phyloP scores from a whole-genome alignment of 2,797 vertebrate genomes.

The Balearica regulorum region DNA sequence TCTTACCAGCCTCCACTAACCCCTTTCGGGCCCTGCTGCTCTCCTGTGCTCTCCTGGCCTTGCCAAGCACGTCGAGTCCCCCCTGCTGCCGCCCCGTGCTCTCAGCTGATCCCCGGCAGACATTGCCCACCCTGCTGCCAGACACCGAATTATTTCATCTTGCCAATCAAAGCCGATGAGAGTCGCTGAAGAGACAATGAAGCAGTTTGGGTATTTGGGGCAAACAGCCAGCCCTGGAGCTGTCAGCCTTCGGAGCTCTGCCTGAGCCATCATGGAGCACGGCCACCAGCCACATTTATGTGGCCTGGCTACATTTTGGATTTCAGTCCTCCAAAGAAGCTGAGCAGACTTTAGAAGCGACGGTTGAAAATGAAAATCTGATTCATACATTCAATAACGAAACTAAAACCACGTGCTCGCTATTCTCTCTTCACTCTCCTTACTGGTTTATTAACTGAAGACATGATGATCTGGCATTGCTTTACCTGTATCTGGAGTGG shows the following conservation, averaged over 20 bases:
- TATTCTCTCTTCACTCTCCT: background rate
- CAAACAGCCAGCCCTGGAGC: background rate
- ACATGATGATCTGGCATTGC: rapidly evolving
- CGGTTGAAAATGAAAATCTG: background rate
- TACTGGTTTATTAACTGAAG: background rate
- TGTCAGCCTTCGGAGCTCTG: background rate
- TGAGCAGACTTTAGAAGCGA: background rate
- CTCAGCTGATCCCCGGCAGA: background rate
- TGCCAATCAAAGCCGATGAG: background rate
- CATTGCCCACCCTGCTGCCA: background rate
- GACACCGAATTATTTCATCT: background rate
- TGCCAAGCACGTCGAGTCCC: rapidly evolving
- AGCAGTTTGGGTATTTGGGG: background rate
- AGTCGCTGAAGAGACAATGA: background rate
- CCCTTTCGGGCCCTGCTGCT: background rate
- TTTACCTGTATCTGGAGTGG: constrained; percentile 85
- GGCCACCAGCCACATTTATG: rapidly evolving
- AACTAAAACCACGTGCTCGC: background rate
- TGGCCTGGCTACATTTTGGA: background rate
- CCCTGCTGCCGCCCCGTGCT: background rate
- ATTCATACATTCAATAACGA: background rate
- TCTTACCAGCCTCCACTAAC: background rate
- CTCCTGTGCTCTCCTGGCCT: background rate
- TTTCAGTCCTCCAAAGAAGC: background rate
- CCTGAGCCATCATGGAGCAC: background rate